Percentiles rank a stretch among this genome's conserved stretches.
phyloP scores from a whole-genome alignment of 2,888 invertebrate species.

The Siphlonurus alternatus region DNA sequence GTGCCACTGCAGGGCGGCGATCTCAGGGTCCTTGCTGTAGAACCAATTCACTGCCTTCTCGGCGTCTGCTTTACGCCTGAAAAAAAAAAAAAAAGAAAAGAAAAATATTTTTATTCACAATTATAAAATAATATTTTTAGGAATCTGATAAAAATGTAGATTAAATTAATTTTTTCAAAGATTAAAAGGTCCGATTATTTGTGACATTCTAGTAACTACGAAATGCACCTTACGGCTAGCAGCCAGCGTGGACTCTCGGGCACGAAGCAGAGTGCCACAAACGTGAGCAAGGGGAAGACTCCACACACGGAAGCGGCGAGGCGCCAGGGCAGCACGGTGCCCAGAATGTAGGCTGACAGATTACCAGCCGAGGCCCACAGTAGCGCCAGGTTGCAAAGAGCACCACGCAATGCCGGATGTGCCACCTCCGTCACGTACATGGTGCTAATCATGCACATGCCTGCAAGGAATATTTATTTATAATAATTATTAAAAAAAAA shows the following conservation, averaged over 20 bases:
- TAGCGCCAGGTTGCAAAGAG: constrained; percentile 40
- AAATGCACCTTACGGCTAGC: constrained; percentile 28
- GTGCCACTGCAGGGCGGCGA: neutral
- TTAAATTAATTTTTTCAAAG: too few relatives aligned
- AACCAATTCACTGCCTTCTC: constrained; percentile 35
- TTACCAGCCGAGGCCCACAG: constrained; percentile 41
- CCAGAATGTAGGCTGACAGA: constrained; percentile 33
- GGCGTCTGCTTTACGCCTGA: constrained; percentile 30
- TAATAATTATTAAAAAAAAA: too few relatives aligned
- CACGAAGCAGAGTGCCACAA: constrained; percentile 25
- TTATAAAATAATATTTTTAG: too few relatives aligned
- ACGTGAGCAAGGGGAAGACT: constrained; percentile 3
- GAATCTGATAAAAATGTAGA: too few relatives aligned
- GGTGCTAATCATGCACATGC: constrained; percentile 26
- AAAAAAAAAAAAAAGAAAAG: too few relatives aligned
- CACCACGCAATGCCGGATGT: constrained; percentile 42
- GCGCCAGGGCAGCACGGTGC: constrained; percentile 24
- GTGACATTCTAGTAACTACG: too few relatives aligned
- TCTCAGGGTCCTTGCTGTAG: constrained; percentile 33
- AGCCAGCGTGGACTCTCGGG: constrained; percentile 40
- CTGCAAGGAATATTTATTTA: too few relatives aligned
- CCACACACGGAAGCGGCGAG: constrained; percentile 11
- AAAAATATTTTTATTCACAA: too few relatives aligned
- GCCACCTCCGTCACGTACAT: constrained; percentile 42
- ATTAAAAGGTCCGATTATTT: too few relatives aligned